phyloP scores from a whole-genome alignment of 2,113 vertebrate genomes.

The Cyphomyrus discorhynchus region DNA sequence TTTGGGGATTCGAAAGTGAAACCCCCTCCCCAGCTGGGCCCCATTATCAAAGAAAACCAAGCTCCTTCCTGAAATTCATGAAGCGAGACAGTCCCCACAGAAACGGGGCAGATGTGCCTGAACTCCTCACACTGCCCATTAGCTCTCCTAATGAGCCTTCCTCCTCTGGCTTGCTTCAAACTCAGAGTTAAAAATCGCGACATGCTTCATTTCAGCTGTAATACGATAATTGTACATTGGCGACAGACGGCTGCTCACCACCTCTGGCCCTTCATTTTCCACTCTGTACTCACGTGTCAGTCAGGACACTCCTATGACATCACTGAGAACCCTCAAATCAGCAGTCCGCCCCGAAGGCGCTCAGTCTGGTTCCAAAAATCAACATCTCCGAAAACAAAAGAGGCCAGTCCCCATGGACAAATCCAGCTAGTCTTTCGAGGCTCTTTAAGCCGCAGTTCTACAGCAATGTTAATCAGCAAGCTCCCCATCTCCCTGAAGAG shows the following conservation, averaged over 20 bases:
- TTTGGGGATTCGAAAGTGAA: neutral
- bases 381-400: neutral
- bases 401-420: neutral
- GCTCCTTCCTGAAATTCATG: constrained; percentile 2
- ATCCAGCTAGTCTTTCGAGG: neutral
- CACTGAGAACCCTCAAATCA: neutral
- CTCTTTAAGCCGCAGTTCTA: neutral
- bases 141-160: neutral
- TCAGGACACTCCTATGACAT: neutral
- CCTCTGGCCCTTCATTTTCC: neutral
- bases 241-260: neutral
- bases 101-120: neutral
- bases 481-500: neutral
- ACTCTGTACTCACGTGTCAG: neutral
- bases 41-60: neutral
- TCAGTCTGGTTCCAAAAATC: neutral
- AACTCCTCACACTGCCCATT: neutral
- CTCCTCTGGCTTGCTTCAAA: neutral
- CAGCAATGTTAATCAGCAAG: neutral
- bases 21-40: neutral
- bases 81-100: neutral
- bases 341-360: neutral
- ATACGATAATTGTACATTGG: neutral
- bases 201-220: neutral
- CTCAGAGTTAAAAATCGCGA: neutral